Evolutionary conservation across 1,140 invertebrate species (phyloP), one percentile per base, ranked within the genome.

Genomic region (Danaus plexippus): DNA sequence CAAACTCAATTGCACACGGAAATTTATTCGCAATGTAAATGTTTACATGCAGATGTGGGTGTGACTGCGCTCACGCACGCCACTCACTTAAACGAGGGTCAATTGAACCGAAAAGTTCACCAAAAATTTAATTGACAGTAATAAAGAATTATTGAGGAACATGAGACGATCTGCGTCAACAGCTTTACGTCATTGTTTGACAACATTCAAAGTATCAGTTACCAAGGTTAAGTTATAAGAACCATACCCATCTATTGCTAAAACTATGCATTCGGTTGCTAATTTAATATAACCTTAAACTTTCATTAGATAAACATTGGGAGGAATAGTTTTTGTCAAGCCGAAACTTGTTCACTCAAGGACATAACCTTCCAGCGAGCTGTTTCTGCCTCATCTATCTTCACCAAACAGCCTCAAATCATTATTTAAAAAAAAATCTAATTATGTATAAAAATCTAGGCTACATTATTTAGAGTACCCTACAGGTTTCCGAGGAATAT

Each of bases 51-150:
- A 32, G 15, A 52, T 49, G 61, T 48, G 56, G 64, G 65, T 71
- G 71, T 77, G 77, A 73, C 66, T 58, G 50, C 45, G 53, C 65
- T 69, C 73, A 73, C 71, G 77, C 71, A 61, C 67, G 67, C 64
- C 71, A 54, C 32, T 62, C 45, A 52, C 22, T 32, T 32, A 54
- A 77, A 77, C 63, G 60, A 57, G 69, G 76, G 77, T 85, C 79
- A 85, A 82, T 77, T 85, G 70, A 58, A 58, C 67, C 66, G 59
- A 72, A 72, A 73, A 72, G 67, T 71, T 78, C 75, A 73, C 69
- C 70, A 80, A 81, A 77, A 80, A 72, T 64, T 71, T 77, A 77
- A 80, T 75, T 66, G 77, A 69, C 69, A 66, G 59, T 76, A 73
- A 83, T 80, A 74, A 80, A 81, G 70, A 74, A 67, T 69, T 71